These are phyloP conservation scores for Cladopsammia gracilis DNA, from an alignment of 64 coral and sea anemone species.

Conservation along the genomic window DNA sequence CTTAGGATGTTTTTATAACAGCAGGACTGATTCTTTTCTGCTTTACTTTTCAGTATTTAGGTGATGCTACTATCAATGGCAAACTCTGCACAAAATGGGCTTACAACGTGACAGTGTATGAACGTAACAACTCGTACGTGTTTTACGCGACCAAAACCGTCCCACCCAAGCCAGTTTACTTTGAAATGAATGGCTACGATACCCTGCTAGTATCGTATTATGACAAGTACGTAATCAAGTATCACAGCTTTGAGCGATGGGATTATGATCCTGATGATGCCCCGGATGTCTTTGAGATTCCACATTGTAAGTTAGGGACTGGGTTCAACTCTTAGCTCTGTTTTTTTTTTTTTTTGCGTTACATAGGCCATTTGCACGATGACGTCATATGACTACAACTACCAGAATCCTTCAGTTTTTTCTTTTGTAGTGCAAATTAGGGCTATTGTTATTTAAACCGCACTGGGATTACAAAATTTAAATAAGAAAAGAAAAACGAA, in stretches of 20 bases:
- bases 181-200: slow-evolving; percentile 93
- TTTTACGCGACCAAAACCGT: slow-evolving; percentile 86
- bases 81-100: slow-evolving; percentile 82
- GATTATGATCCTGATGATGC: slow-evolving; percentile 73
- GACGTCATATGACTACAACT: neutral
- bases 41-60: slow-evolving; percentile 47
- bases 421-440: no score
- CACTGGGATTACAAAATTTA: no score
- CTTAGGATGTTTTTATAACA: no score
- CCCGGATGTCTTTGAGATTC: slow-evolving; percentile 66
- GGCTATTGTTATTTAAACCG: no score
- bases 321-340: neutral
- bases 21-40: neutral
- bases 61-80: slow-evolving; percentile 61
- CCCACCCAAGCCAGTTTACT: slow-evolving; percentile 78
- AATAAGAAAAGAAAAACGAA: neutral
- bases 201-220: slow-evolving; percentile 87
- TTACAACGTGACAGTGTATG: slow-evolving; percentile 66
- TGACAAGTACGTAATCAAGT: slow-evolving; percentile 82
- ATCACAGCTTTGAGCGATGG: slow-evolving; percentile 78
- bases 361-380: neutral
- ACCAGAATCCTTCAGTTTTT: neutral
- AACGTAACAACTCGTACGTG: slow-evolving; percentile 80
- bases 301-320: slow-evolving; percentile 72
- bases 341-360: neutral